A percentile compares a stretch with the other conserved stretches of the same genome.
Evolutionary conservation across 1,140 invertebrate species (phyloP).

Genomic region (Drosophila elegans): DNA sequence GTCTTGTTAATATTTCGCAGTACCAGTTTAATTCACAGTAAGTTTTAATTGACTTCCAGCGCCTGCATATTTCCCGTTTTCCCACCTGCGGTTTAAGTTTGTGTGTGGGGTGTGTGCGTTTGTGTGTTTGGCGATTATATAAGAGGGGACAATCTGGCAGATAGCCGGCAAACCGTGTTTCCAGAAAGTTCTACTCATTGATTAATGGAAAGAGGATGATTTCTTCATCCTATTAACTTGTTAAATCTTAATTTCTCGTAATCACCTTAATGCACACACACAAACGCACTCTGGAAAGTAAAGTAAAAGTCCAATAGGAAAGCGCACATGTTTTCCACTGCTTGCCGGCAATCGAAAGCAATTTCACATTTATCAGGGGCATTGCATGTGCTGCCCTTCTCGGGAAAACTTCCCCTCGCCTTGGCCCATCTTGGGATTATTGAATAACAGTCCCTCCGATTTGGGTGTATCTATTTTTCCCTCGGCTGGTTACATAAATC

Average conservation of each 20-base stretch:
- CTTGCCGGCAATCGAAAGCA: conserved; percentile 25
- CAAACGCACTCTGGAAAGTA: conserved; percentile 8
- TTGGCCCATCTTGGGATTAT: conserved; percentile 22
- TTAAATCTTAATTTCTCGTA: neutral
- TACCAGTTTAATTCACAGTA: conserved; percentile 54
- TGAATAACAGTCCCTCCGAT: conserved; percentile 46
- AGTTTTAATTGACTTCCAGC: conserved; percentile 26
- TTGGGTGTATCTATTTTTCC: conserved; percentile 15
- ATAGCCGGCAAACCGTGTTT: conserved; percentile 48
- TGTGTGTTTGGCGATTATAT: conserved; percentile 48
- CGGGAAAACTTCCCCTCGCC: neutral
- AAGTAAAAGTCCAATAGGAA: conserved; percentile 1
- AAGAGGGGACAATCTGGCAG: conserved; percentile 41
- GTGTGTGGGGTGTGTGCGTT: conserved; percentile 10
- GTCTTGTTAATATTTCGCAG: conserved; percentile 34
- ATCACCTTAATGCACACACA: neutral
- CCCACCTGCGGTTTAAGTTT: conserved; percentile 15
- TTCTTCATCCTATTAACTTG: neutral
- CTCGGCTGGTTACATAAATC: conserved; percentile 65
- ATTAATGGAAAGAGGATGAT: conserved; percentile 17
- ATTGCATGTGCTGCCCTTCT: conserved; percentile 31
- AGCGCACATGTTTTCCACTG: conserved; percentile 65
- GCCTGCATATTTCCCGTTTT: neutral
- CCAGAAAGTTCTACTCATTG: conserved; percentile 57
- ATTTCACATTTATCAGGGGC: conserved; percentile 49